Conservation (phyloP, 2,888 invertebrate species). For the Nemotelus nigrinus region DNA sequence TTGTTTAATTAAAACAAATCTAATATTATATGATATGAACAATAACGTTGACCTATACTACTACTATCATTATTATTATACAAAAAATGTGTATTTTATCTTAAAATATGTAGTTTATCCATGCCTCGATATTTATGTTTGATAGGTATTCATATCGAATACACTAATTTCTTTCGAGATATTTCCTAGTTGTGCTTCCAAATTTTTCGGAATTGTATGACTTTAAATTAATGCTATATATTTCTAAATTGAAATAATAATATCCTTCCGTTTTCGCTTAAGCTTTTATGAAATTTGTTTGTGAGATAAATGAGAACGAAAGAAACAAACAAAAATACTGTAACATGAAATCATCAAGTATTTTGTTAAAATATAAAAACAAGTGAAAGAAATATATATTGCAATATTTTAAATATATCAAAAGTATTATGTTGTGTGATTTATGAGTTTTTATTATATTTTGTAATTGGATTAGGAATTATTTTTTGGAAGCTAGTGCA, state of each 20-base stretch:
- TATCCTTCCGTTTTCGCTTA: background rate
- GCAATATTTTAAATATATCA: conserved; percentile 29
- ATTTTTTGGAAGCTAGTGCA: too few species aligned
- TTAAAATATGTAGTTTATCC: conserved; percentile 17
- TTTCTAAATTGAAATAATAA: too few species aligned
- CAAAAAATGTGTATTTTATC: background rate
- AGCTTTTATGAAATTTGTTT: conserved; percentile 9
- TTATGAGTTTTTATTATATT: conserved; percentile 17
- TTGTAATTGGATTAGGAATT: background rate
- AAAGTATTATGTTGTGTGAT: conserved; percentile 43
- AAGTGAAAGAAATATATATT: conserved; percentile 28
- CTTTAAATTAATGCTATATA: too few species aligned
- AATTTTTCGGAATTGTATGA: conserved; percentile 6
- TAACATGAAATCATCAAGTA: conserved; percentile 17
- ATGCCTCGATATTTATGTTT: conserved; percentile 27
- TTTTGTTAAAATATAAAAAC: conserved; percentile 25
- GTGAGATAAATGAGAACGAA: background rate
- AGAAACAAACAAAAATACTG: background rate
- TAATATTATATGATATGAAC: background rate
- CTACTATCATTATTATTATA: conserved; percentile 17
- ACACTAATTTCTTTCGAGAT: conserved; percentile 1
- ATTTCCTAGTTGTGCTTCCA: conserved; percentile 21
- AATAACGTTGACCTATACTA: background rate
- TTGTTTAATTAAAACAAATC: too few species aligned
- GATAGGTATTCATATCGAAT: background rate